Evolutionary conservation across 2,797 vertebrate species (phyloP), one percentile per base, ranked within the genome.

Genomic region (Danio kyathit): DNA sequence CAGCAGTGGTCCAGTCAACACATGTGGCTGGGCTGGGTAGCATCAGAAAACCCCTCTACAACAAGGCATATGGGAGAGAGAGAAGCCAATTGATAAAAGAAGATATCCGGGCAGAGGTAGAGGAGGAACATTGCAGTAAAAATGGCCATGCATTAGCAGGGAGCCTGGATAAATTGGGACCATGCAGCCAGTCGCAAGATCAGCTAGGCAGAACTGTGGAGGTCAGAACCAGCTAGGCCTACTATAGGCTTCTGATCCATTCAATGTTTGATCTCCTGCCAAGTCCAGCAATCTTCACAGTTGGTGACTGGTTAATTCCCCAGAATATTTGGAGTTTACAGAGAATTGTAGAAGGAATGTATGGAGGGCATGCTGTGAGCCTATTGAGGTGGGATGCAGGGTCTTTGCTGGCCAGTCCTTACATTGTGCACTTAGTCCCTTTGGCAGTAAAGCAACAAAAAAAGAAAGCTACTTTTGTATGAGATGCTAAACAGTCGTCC

Each of bases 251-350:
- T 61, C 57, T 75, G 44, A 51, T 75, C 44, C 12, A 75, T 43
- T 38, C n/a, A 13, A n/a, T 73, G n/a, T 72, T 41, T 16, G 69
- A 57, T 49, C n/a, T 43, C 38, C 52, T 73, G n/a, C 70, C 10
- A 57, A 44, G 52, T 40, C 11, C 6, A 7, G 7, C 13, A 16
- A 61, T 10, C 7, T 5, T 5, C 14, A 40, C 40, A 12, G 7
- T 2, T 40, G 59, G n/a, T 5, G 41, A 10, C 40, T 73, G 12
- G 52, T n/a, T 6, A 12, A 73, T 5, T 19, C 40, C 7, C n/a
- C 40, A 11, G 46, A 7, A 29, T 29, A 29, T 1, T 29, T 29
- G 29, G 29, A 29, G 29, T 29, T n/a, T n/a, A 29, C 29, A 29
- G 29, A 29, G 3, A 29, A 29, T 29, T 29, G 29, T 29, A 29